Base-by-base conservation (phyloP, 2,113 vertebrate genomes). In the Mirounga angustirostris region DNA sequence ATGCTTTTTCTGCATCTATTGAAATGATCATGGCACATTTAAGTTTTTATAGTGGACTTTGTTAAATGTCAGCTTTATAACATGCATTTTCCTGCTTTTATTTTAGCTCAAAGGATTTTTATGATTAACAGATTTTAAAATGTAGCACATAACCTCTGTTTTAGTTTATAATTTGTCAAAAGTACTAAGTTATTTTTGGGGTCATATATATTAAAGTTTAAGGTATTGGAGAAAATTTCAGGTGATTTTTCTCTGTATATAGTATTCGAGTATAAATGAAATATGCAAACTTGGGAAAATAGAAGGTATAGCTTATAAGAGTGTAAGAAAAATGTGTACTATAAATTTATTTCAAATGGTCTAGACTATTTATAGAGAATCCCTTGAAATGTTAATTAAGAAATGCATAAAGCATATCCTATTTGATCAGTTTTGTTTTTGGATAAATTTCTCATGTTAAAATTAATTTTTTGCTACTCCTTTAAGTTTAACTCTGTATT, bases 1-100 rank as follows among this genome's bases (percentile, higher is more conserved):
- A 46, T 74, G 73, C 40, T 43, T 74, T 43, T 74, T 74, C 40
- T 74, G 73, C 22, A 74, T 26, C 40, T 74, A 46, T 46, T 74
- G 40, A 74, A 43, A 74, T 24, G 73, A 46, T 46, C 24, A 33
- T 33, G 30, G 63, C 30, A 36, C 59, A 59, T 96, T 96, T 97
- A 61, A 93, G 65, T 92, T 98, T 98, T 96, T 97, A 96, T 2
- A 58, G 4, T 73, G 93, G 26, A 97, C 97, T 99, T 99, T 98
- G 98, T 97, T 98, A 99, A 99, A 99, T 99, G 97, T 99, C 98
- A 98, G 96, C 97, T 98, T 98, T 93, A 97, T 98, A 99, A 97
- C 93, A 98, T 95, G 80, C 98, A 98, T 99, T 99, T 99, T 98
- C 98, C 30, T 33, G 30, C 98, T 99, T 99, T 99, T 98, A 98